Evolutionary conservation across 1,140 invertebrate genomes (phyloP).

Genomic region (Manduca sexta): DNA sequence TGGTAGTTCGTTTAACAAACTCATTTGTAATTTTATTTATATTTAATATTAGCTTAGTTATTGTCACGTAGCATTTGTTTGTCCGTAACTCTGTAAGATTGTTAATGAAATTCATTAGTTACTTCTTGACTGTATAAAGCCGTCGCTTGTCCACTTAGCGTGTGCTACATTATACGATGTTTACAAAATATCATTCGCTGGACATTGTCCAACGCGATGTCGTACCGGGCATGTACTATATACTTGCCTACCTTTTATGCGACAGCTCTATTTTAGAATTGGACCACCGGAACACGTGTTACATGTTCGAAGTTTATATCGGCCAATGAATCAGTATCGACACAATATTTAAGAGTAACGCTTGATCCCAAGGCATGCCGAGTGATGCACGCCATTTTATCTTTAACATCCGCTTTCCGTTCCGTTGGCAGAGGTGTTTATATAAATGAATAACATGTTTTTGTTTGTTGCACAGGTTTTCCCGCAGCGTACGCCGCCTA

Average conservation of each 20-base stretch:
- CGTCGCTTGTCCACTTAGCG: slow-evolving; percentile 38
- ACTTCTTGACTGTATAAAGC: slow-evolving; percentile 24
- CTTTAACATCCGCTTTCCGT: slow-evolving; percentile 28
- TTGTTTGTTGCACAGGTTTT: slow-evolving; percentile 84
- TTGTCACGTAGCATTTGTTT: slow-evolving; percentile 3
- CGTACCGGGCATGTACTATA: slow-evolving; percentile 36
- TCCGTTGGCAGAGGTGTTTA: slow-evolving; percentile 8
- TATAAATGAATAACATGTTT: slow-evolving; percentile 31
- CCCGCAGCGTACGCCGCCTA: slow-evolving; percentile 94
- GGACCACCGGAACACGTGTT: slow-evolving; percentile 45
- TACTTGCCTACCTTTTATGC: slow-evolving; percentile 50
- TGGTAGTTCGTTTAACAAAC: slow-evolving; percentile 24
- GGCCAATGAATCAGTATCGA: slow-evolving; percentile 23
- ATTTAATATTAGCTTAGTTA: background rate
- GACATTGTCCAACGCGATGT: slow-evolving; percentile 61
- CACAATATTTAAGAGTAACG: background rate
- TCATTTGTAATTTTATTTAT: background rate
- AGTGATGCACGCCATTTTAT: slow-evolving; percentile 29
- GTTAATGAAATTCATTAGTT: slow-evolving; percentile 40
- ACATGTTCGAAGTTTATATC: slow-evolving; percentile 35
- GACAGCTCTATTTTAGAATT: slow-evolving; percentile 55
- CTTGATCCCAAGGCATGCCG: too few species aligned
- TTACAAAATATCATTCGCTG: slow-evolving; percentile 55
- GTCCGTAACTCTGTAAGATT: slow-evolving; percentile 37
- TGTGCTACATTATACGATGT: slow-evolving; percentile 49